Evolutionary conservation across 2,113 vertebrate genomes (phyloP), one percentile per base, ranked within the genome.

Genomic region (Mola mola): DNA sequence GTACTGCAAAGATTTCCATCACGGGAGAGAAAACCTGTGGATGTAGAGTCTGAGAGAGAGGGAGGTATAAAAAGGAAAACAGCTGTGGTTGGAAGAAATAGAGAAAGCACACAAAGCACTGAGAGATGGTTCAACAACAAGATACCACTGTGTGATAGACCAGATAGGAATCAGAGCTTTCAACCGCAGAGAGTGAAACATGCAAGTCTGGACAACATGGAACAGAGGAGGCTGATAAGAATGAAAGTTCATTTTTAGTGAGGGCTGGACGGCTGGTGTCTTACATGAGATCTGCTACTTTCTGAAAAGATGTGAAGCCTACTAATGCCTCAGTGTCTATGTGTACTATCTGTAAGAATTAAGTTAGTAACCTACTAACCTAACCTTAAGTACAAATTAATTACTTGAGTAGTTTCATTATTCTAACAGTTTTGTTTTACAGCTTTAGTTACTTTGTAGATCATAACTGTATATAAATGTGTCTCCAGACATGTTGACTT

Each of bases 141-240:
- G 59, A 68, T 33, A 21, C 38, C 21, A 26, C 31, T n/a, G 46
- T 62, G 24, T 24, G 64, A 41, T 26, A 26, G 8, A 8, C 37
- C 33, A 76, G 80, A 82, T 82, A 42, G 42, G 8, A 76, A 81
- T 83, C 78, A 3, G 47, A 11, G 34, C 36, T 34, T 73, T 50
- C 21, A 55, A 46, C 63, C 37, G 50, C 47, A 49, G 57, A 31
- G 33, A 56, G 67, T 31, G 37, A 67, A 67, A 63, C 70, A 29
- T 11, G 22, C 33, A 47, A 55, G 60, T 43, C 53, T 61, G 38
- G 33, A 55, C 55, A 51, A 72, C 42, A 42, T 38, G 28, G 58
- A 71, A 33, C 13, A 42, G 24, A 49, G 22, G 51, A 66, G 43
- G 59, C 48, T 29, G 83, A 87, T 84, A 79, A 81, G 61, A 31